phyloP scores from a whole-genome alignment of 2,113 vertebrate genomes.

The Cyprinodon brontotheroides region DNA sequence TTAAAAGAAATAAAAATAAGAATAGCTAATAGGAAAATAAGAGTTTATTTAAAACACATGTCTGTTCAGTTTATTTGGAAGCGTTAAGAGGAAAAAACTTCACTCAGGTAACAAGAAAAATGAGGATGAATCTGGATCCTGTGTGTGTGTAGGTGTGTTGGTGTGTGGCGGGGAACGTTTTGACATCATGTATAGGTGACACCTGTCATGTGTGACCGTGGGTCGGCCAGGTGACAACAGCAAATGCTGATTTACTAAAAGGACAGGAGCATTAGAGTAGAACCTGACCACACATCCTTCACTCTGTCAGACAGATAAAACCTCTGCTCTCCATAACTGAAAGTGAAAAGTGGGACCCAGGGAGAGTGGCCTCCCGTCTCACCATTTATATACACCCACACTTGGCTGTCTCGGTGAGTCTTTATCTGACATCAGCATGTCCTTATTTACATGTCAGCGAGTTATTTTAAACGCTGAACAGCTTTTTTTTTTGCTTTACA shows the following conservation, averaged over 20 bases:
- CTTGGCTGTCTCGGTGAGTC: slow-evolving; percentile 39
- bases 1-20: neutral
- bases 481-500: slow-evolving; percentile 11
- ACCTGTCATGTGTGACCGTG: slow-evolving; percentile 89
- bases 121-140: slow-evolving; percentile 14
- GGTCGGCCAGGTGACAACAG: slow-evolving; percentile 91
- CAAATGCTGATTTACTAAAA: slow-evolving; percentile 98
- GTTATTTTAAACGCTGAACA: neutral
- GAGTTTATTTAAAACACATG: neutral
- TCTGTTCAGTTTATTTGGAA: neutral
- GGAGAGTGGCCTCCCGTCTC: slow-evolving; percentile 29
- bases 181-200: slow-evolving; percentile 68
- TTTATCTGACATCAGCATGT: slow-evolving; percentile 29
- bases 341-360: slow-evolving; percentile 71
- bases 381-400: slow-evolving; percentile 48
- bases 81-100: no score
- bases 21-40: neutral
- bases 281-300: slow-evolving; percentile 95
- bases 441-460: slow-evolving; percentile 8
- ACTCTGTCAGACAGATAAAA: slow-evolving; percentile 97
- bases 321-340: slow-evolving; percentile 93
- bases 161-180: slow-evolving; percentile 2
- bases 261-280: slow-evolving; percentile 99
- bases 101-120: slow-evolving; percentile 6
- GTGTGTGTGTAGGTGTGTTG: neutral